These are phyloP conservation scores for Amia ocellicauda DNA, from an alignment of 2,113 vertebrate genomes.

Conservation along the genomic window DNA sequence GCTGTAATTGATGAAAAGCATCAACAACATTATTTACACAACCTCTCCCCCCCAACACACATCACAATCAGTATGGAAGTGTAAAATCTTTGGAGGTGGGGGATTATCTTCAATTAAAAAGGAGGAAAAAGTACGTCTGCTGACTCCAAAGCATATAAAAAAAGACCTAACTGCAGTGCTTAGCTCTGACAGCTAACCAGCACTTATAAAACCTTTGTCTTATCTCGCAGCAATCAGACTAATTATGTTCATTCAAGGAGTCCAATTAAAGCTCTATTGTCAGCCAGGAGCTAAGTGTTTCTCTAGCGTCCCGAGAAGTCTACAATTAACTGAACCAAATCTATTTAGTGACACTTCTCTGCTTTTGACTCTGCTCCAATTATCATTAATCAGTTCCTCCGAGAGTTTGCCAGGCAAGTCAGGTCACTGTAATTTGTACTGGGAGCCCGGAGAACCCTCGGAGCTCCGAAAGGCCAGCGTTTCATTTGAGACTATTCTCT, in stretches of 20 bases:
- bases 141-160: constrained; percentile 11
- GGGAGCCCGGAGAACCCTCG: constrained; percentile 37
- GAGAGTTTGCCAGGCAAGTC: constrained; percentile 46
- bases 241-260: constrained; percentile 82
- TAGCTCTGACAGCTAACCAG: constrained; percentile 53
- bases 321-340: constrained; percentile 81
- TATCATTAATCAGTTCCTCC: constrained; percentile 75
- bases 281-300: constrained; percentile 81
- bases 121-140: neutral
- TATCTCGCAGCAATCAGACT: constrained; percentile 81
- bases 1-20: neutral
- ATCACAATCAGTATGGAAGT: too few species aligned
- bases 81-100: too few species aligned
- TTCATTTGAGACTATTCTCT: constrained; percentile 28
- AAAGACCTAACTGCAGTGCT: constrained; percentile 37
- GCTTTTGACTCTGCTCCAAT: constrained; percentile 77
- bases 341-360: constrained; percentile 79
- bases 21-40: neutral
- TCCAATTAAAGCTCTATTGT: constrained; percentile 83
- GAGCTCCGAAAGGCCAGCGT: constrained; percentile 50
- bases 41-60: too few species aligned
- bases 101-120: neutral
- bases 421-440: constrained; percentile 58
- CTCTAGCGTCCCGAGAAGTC: constrained; percentile 71
- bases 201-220: constrained; percentile 73